phyloP scores from a whole-genome alignment of 2,888 invertebrate genomes.

The Eilema griseolum region DNA sequence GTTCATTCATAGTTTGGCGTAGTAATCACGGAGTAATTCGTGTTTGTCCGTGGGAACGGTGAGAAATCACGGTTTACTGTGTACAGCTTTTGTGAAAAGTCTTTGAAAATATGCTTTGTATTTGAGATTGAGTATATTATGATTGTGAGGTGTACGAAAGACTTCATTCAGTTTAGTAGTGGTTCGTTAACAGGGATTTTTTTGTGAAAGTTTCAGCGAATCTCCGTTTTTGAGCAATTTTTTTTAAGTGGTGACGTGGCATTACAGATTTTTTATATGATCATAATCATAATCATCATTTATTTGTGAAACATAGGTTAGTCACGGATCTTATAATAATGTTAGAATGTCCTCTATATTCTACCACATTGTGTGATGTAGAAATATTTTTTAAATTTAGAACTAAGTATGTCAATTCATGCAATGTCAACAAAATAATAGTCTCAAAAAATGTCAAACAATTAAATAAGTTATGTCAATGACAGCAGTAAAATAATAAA shows the following conservation, averaged over 20 bases:
- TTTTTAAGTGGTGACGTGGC: not conserved
- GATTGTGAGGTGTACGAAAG: not conserved
- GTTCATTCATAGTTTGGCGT: constrained; percentile 68
- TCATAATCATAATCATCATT: no score
- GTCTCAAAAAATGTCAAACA: no score
- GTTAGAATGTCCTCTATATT: no score
- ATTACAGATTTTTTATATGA: not conserved
- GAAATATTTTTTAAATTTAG: no score
- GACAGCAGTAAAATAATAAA: no score
- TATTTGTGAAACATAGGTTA: no score
- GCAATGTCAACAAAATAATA: no score
- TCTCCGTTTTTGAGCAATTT: not conserved
- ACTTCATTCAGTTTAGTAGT: not conserved
- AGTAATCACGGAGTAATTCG: constrained; percentile 66
- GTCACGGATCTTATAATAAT: no score
- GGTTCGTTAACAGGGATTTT: not conserved
- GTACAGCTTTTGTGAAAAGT: constrained; percentile 42
- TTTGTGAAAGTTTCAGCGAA: not conserved
- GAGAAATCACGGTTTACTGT: constrained; percentile 40
- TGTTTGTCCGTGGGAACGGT: constrained; percentile 60
- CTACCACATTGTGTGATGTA: no score
- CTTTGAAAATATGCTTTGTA: constrained; percentile 34
- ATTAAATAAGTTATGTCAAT: no score
- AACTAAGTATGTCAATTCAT: no score
- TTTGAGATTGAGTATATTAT: not conserved